Evolutionary conservation across 2,888 invertebrate genomes (phyloP).

Genomic region (Syrphus vitripennis): DNA sequence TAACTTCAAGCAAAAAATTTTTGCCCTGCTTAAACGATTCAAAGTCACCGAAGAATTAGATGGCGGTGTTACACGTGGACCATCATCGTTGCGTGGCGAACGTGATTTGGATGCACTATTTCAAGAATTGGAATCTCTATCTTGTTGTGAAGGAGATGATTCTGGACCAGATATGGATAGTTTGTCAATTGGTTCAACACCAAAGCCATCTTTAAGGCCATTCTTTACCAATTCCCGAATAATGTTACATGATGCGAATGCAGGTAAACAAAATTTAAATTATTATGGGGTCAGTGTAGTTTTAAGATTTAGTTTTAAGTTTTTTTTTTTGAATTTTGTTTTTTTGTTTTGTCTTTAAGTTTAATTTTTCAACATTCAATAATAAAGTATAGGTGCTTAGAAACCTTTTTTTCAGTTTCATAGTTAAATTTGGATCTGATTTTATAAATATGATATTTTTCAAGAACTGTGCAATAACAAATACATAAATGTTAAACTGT

Average conservation of each 20-base stretch:
- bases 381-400: neutral
- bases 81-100: slow-evolving; percentile 86
- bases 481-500: slow-evolving; percentile 23
- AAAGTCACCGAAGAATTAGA: slow-evolving; percentile 95
- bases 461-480: slow-evolving; percentile 16
- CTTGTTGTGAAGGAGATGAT: slow-evolving; percentile 91
- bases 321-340: slow-evolving; percentile 49
- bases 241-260: slow-evolving; percentile 83
- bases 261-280: slow-evolving; percentile 69
- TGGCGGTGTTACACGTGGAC: slow-evolving; percentile 84
- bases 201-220: slow-evolving; percentile 96
- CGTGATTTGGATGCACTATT: slow-evolving; percentile 96
- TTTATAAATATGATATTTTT: neutral
- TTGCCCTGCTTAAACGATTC: slow-evolving; percentile 95
- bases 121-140: slow-evolving; percentile 97
- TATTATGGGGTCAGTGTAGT: neutral
- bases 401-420: neutral
- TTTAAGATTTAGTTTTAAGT: slow-evolving; percentile 12
- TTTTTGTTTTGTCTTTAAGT: slow-evolving; percentile 31
- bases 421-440: neutral
- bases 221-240: slow-evolving; percentile 96
- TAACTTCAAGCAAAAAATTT: slow-evolving; percentile 98
- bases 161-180: slow-evolving; percentile 97
- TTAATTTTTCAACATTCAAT: slow-evolving; percentile 21
- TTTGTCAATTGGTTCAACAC: slow-evolving; percentile 97